phyloP scores from a whole-genome alignment of 92 coral and sea anemone species.

The Heteractis magnifica region DNA sequence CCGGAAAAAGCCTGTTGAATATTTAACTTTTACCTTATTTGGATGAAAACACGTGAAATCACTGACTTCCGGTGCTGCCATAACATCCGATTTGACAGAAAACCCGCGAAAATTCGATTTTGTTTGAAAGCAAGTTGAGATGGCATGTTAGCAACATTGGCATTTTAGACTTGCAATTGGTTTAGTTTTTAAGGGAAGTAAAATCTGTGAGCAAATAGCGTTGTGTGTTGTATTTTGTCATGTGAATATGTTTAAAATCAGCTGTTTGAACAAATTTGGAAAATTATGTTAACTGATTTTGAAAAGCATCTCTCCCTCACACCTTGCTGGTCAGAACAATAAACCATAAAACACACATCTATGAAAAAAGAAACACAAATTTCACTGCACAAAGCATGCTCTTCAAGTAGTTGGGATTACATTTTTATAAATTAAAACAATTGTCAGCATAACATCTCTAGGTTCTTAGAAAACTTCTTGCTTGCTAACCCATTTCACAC shows the following conservation, averaged over 20 bases:
- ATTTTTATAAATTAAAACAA: no score
- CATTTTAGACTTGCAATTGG: background rate
- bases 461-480: background rate
- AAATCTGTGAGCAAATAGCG: background rate
- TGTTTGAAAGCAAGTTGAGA: conserved; percentile 5
- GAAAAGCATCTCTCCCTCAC: background rate
- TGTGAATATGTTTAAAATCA: background rate
- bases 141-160: background rate
- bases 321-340: background rate
- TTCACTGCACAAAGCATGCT: no score
- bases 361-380: no score
- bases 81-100: conserved; percentile 90
- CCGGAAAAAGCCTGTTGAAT: conserved; percentile 67
- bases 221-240: background rate
- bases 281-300: background rate
- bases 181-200: no score
- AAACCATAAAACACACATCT: no score
- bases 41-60: conserved; percentile 58
- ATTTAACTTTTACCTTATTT: conserved; percentile 69
- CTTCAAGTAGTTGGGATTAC: no score
- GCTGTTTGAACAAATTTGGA: background rate
- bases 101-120: conserved; percentile 74
- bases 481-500: background rate
- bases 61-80: conserved; percentile 80
- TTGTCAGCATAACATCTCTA: no score